phyloP scores from a whole-genome alignment of 1,140 invertebrate genomes.

The Hormaphis cornu region DNA sequence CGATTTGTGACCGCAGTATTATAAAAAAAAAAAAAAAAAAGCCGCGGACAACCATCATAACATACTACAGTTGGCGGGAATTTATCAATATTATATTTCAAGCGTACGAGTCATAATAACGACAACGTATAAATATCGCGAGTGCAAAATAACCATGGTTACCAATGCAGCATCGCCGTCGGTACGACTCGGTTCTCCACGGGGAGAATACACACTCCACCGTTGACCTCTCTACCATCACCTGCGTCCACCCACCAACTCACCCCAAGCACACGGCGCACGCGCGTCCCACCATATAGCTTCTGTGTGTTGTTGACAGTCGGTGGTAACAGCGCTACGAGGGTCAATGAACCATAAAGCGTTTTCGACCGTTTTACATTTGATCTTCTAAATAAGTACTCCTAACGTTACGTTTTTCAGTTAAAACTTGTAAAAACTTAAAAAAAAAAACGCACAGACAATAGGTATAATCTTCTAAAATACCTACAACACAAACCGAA shows the following conservation, averaged over 20 bases:
- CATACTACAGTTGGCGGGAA: neutral
- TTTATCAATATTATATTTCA: conserved; percentile 10
- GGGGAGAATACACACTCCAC: conserved; percentile 4
- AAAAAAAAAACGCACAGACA: too few species aligned
- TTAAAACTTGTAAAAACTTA: neutral
- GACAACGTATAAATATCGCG: neutral
- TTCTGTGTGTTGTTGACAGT: conserved; percentile 20
- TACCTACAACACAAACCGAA: too few species aligned
- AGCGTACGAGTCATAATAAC: neutral
- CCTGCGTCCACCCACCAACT: conserved; percentile 1
- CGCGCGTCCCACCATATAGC: conserved; percentile 10
- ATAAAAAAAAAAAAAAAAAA: neutral
- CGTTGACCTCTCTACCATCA: conserved; percentile 20
- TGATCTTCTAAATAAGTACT: neutral
- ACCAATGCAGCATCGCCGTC: conserved; percentile 7
- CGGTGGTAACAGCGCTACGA: neutral
- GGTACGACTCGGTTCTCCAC: neutral
- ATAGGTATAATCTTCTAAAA: too few species aligned
- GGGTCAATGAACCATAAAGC: conserved; percentile 20
- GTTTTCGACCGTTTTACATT: conserved; percentile 9
- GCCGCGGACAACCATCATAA: neutral
- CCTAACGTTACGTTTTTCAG: neutral
- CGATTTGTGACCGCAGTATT: neutral
- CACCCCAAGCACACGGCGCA: neutral
- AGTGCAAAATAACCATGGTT: conserved; percentile 5